Evolutionary conservation across 2,888 invertebrate species (phyloP), one percentile per base, ranked within the genome.

Genomic region (Agonopterix subpropinquella): DNA sequence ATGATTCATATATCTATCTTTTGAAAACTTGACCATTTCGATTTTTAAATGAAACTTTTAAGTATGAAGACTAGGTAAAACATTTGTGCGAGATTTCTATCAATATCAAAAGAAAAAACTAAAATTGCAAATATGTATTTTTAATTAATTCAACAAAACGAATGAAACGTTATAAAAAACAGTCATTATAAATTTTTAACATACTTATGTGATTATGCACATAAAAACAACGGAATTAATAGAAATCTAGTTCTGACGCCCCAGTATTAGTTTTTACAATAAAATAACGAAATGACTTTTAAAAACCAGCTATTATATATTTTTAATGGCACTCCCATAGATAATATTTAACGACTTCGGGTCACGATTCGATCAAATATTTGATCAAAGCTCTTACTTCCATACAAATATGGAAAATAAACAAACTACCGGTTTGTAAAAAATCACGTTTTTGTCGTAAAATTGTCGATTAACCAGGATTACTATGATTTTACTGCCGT

Each of bases 361-460:
- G 36, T 11, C 44, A 13, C 44, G 44, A 36, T 43, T 7, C 36
- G 36, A 36, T 35, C 44, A 44, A 44, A 44, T 44, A 44, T 43
- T 43, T 43, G 28, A 28, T 28, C n/a, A 28, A 8, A 28, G 9
- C 36, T 44, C 44, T 44, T 4, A 35, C 13, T 35, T 9, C 36
- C 15, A 18, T 28, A 46, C 45, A 36, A 44, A 44, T n/a, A 47
- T 44, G 44, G n/a, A 44, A 47, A 47, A 47, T 47, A 47, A 50
- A 50, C 44, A 50, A 36, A 11, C 50, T 47, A 50, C 50, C 18
- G 47, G 47, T 42, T 47, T 50, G 41, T 41, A n/a, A 47, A 44
- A 44, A 50, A 44, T 42, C 48, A 45, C 45, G 44, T 44, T 35
- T 39, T 43, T 13, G 41, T 18, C 50, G 18, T 50, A 47, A 49